These are phyloP conservation scores for Venusia cambrica DNA, from an alignment of 2,888 invertebrate genomes.

Conservation along the genomic window DNA sequence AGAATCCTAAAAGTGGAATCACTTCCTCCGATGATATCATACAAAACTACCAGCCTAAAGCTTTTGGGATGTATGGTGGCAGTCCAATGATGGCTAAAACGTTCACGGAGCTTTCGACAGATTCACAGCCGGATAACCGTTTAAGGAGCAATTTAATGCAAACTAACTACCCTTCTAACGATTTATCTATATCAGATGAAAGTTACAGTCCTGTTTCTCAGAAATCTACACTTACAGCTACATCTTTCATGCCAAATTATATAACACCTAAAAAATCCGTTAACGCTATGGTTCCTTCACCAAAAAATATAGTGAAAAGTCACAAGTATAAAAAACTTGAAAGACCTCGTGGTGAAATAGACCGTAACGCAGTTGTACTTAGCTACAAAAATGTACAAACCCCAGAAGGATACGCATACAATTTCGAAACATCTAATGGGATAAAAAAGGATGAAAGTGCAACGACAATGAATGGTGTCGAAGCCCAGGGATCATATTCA, in stretches of 20 bases:
- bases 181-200: constrained; percentile 2
- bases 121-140: too few species aligned
- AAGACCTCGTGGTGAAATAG: constrained; percentile 47
- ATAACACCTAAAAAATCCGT: constrained; percentile 14
- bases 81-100: constrained; percentile 16
- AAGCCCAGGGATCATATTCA: constrained; percentile 59
- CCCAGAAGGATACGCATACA: constrained; percentile 57
- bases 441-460: constrained; percentile 64
- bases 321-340: constrained; percentile 26
- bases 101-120: too few species aligned
- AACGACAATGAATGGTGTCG: constrained; percentile 52
- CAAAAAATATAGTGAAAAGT: constrained; percentile 21
- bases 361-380: constrained; percentile 52
- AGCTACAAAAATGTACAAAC: constrained; percentile 51
- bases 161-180: neutral
- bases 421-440: constrained; percentile 64
- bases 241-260: neutral
- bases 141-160: too few species aligned
- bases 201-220: neutral
- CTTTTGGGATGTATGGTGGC: constrained; percentile 22
- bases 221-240: neutral
- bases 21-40: too few species aligned
- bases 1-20: too few species aligned
- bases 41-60: constrained; percentile 15
- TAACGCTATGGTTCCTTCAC: too few species aligned